These are phyloP conservation scores for Recurvirostra avosetta DNA, from an alignment of 2,113 vertebrate species.

Conservation along the genomic window DNA sequence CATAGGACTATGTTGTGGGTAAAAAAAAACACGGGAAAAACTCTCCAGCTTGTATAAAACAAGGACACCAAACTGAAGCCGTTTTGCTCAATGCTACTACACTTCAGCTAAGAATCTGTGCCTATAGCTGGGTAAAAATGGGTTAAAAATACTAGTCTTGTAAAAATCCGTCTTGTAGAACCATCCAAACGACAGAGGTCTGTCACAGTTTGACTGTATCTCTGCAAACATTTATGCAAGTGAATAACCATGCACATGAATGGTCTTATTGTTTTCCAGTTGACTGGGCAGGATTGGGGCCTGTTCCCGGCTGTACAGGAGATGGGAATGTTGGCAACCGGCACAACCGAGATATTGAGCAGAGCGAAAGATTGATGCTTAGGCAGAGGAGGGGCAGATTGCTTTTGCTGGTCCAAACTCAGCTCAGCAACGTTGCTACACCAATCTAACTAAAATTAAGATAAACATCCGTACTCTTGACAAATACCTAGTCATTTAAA, in stretches of 20 bases:
- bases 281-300: neutral
- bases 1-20: neutral
- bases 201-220: neutral
- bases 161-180: neutral
- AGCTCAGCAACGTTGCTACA: neutral
- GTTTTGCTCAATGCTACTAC: neutral
- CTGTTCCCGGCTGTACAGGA: neutral
- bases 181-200: neutral
- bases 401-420: neutral
- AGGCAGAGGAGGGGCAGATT: neutral
- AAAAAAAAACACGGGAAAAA: neutral
- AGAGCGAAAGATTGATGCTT: neutral
- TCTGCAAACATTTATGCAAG: slow-evolving; percentile 24
- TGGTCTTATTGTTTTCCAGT: slow-evolving; percentile 31
- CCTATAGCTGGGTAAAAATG: neutral
- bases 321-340: slow-evolving; percentile 14
- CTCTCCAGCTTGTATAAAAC: neutral
- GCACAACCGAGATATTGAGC: neutral
- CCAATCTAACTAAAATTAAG: neutral
- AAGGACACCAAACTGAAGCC: neutral
- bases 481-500: neutral
- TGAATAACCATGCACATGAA: slow-evolving; percentile 49
- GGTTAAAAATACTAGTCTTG: neutral
- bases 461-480: neutral
- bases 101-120: neutral